Evolutionary conservation across 1,140 invertebrate genomes (phyloP).

Genomic region (Dolichoris vasculosae): DNA sequence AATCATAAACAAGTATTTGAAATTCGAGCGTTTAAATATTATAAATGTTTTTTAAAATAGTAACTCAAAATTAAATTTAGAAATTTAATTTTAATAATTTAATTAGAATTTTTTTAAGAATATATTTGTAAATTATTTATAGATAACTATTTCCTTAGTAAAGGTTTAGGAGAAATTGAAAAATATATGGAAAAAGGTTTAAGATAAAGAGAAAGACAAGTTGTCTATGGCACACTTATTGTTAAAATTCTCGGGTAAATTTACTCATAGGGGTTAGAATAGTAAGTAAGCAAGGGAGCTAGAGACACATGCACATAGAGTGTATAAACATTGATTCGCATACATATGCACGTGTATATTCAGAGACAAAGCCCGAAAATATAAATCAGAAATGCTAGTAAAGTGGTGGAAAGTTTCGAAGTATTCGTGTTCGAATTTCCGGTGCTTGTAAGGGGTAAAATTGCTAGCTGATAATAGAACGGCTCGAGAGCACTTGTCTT

Average conservation of each 20-base stretch:
- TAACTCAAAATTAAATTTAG: too few species aligned
- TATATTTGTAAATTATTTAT: neutral
- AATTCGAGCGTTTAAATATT: too few species aligned
- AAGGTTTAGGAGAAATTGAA: conserved; percentile 1
- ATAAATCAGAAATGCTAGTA: conserved; percentile 3
- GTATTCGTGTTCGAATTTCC: conserved; percentile 56
- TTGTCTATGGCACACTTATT: conserved; percentile 20
- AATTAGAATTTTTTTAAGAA: too few species aligned
- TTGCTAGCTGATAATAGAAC: neutral
- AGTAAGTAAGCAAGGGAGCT: conserved; percentile 6
- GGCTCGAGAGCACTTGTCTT: conserved; percentile 17
- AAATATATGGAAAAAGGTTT: conserved; percentile 5
- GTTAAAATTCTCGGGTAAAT: neutral
- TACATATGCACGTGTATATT: neutral
- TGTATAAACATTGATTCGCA: too few species aligned
- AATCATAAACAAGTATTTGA: too few species aligned
- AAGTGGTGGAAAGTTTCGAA: conserved; percentile 29
- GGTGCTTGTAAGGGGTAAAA: conserved; percentile 32
- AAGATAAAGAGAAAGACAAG: conserved; percentile 34
- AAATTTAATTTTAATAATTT: too few species aligned
- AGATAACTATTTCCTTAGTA: too few species aligned
- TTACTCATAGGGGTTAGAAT: neutral
- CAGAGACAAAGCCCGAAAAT: neutral
- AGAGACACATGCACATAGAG: neutral
- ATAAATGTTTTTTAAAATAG: too few species aligned